Evolutionary conservation across 2,113 vertebrate species (phyloP).

Genomic region (Trematocara unimaculatum): DNA sequence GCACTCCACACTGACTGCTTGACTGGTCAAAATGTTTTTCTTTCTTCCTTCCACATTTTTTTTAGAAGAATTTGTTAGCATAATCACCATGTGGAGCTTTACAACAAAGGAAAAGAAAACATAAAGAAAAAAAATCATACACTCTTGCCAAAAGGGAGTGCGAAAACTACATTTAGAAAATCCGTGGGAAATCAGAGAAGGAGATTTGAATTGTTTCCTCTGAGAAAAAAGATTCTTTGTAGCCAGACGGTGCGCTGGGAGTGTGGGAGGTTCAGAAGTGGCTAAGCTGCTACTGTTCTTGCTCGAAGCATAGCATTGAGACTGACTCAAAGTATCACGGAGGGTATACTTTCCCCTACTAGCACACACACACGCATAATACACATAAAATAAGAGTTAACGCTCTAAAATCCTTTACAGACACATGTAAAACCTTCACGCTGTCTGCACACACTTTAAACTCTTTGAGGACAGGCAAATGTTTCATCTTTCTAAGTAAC

Average conservation of each 20-base stretch:
- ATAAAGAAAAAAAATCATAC: not conserved
- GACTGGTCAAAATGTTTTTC: not conserved
- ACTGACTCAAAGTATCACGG: conserved; percentile 40
- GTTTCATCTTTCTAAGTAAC: not conserved
- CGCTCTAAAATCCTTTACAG: not conserved
- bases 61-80: not conserved
- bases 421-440: conserved; percentile 2
- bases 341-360: not conserved
- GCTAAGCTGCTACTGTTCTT: conserved; percentile 54
- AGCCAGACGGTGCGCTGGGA: conserved; percentile 16
- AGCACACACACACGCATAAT: not conserved
- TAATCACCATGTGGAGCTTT: not conserved
- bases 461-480: not conserved
- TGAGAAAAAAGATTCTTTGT: conserved; percentile 53
- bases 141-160: not conserved
- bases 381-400: not conserved
- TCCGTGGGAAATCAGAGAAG: conserved; percentile 39
- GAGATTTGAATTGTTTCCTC: conserved; percentile 51
- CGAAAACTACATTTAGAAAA: conserved; percentile 39
- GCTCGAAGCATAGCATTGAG: conserved; percentile 33
- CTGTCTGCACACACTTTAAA: not conserved
- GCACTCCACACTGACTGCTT: not conserved
- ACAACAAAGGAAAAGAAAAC: not conserved
- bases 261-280: conserved; percentile 62
- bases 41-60: not conserved